phyloP scores from a whole-genome alignment of 2,888 invertebrate species.

The Nymphalis c-album region DNA sequence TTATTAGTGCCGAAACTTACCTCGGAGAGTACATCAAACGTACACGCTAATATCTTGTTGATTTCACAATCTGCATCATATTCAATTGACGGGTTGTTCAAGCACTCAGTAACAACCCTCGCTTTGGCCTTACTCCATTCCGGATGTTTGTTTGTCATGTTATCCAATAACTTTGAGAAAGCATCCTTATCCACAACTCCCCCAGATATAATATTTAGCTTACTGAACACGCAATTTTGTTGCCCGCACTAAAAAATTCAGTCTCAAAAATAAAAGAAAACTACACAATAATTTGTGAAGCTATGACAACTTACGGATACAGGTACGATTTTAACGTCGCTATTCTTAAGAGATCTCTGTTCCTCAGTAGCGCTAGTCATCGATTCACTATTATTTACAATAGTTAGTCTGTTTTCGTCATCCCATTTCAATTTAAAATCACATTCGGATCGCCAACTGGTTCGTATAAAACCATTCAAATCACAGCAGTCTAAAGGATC shows the following conservation, averaged over 20 bases:
- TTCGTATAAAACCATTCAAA: conserved; percentile 56
- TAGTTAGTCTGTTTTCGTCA: conserved; percentile 48
- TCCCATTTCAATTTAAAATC: conserved; percentile 59
- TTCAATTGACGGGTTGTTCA: conserved; percentile 48
- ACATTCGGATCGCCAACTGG: conserved; percentile 59
- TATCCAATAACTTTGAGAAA: conserved; percentile 60
- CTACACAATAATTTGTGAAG: no score
- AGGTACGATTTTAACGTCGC: conserved; percentile 62
- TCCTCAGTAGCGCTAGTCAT: conserved; percentile 41
- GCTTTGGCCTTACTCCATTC: conserved; percentile 62
- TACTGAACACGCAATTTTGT: conserved; percentile 63
- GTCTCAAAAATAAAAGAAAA: no score
- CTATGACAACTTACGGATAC: conserved; percentile 52
- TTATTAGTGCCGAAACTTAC: conserved; percentile 43
- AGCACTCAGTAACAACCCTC: conserved; percentile 62
- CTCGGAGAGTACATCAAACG: conserved; percentile 69
- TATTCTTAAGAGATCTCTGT: conserved; percentile 38
- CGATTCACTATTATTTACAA: conserved; percentile 39
- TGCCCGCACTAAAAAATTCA: conserved; percentile 58
- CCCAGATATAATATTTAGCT: conserved; percentile 53
- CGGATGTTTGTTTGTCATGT: conserved; percentile 54
- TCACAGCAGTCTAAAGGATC: conserved; percentile 72
- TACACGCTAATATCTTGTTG: conserved; percentile 63
- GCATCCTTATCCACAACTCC: conserved; percentile 56
- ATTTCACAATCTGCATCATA: conserved; percentile 63